A percentile compares a stretch with the other conserved stretches of the same genome.
Conservation (phyloP, 2,113 vertebrate genomes). For the Suncus etruscus region DNA sequence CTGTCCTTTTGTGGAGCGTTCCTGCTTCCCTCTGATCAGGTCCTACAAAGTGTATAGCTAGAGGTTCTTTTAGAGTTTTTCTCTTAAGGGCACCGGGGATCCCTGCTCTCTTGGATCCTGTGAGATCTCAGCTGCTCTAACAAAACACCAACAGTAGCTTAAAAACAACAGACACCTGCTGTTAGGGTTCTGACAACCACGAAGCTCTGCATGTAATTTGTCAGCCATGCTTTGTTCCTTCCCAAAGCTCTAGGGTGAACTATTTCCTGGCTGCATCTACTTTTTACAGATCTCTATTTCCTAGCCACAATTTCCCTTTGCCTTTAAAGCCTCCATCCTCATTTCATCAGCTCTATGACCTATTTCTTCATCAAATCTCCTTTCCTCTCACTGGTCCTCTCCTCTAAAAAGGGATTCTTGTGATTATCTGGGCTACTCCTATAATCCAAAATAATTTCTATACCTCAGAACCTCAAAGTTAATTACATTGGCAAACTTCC, state of each 20-base stretch:
- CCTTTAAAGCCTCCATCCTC: conserved; percentile 4
- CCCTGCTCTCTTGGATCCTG: neutral
- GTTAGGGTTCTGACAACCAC: neutral
- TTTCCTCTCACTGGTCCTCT: neutral
- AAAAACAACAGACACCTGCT: neutral
- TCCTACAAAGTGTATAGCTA: neutral
- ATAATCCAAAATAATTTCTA: conserved; percentile 36
- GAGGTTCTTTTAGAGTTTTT: conserved; percentile 6
- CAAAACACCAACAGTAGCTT: too few species aligned
- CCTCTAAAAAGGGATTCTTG: neutral
- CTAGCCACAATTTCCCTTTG: neutral
- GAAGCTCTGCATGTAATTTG: conserved; percentile 19
- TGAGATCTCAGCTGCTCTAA: neutral
- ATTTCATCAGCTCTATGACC: neutral
- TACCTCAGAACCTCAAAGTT: neutral
- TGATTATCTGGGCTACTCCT: neutral
- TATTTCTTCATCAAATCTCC: neutral
- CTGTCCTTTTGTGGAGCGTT: neutral
- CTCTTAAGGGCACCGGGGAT: neutral
- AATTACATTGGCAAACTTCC: conserved; percentile 22
- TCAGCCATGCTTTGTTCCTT: neutral
- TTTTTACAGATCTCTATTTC: conserved; percentile 10
- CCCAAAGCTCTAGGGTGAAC: neutral
- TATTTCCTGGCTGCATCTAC: conserved; percentile 9
- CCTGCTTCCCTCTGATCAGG: neutral